Percentiles rank a stretch among this genome's conserved stretches.
Conservation (phyloP, 2,888 invertebrate species). For the Lepeophtheirus nordmannii region DNA sequence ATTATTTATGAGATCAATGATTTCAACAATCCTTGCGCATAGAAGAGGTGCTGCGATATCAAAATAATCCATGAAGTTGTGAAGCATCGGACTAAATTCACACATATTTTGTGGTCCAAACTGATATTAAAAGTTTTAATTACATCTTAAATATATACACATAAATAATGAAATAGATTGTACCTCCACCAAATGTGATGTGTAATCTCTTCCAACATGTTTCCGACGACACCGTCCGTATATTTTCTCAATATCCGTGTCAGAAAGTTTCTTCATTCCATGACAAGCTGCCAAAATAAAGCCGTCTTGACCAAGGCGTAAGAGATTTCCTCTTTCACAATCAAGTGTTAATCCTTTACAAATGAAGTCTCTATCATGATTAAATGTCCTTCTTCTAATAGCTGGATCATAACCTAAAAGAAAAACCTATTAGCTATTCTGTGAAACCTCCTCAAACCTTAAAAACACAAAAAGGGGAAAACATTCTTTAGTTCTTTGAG, state of each 20-base stretch:
- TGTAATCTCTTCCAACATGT: constrained; percentile 13
- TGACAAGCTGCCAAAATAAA: constrained; percentile 36
- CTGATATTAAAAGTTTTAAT: not conserved
- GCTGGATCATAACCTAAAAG: constrained; percentile 29
- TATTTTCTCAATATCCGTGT: constrained; percentile 39
- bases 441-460: no score
- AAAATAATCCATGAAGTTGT: constrained; percentile 25
- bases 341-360: constrained; percentile 54
- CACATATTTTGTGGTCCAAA: constrained; percentile 22
- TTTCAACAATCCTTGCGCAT: constrained; percentile 39
- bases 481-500: no score
- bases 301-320: constrained; percentile 48
- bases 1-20: constrained; percentile 39
- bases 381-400: constrained; percentile 39
- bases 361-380: constrained; percentile 46
- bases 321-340: constrained; percentile 45
- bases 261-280: constrained; percentile 39
- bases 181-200: constrained; percentile 9
- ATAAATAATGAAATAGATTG: not conserved
- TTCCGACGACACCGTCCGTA: constrained; percentile 40
- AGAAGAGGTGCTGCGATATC: constrained; percentile 20
- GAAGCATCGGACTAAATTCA: constrained; percentile 22
- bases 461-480: no score
- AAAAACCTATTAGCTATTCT: not conserved
- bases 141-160: not conserved